phyloP scores from a whole-genome alignment of 2,797 vertebrate genomes.

The Dromococcyx pavoninus region DNA sequence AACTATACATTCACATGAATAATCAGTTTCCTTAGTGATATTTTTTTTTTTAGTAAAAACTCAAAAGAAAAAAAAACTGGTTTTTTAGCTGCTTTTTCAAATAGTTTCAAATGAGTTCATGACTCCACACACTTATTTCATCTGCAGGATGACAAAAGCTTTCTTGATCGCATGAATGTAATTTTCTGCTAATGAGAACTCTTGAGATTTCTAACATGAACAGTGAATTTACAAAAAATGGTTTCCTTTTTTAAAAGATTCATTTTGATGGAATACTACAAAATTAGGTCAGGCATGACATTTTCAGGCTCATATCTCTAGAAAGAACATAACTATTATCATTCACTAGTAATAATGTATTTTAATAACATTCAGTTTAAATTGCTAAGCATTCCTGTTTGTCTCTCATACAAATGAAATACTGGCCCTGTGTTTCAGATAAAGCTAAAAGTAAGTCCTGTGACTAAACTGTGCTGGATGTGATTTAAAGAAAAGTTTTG shows the following conservation, averaged over 20 bases:
- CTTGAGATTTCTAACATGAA: constrained; percentile 44
- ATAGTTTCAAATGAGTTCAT: constrained; percentile 35
- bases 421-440: not conserved
- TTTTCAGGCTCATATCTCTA: not conserved
- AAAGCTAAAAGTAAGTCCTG: not conserved
- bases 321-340: constrained; percentile 32
- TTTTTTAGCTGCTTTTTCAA: constrained; percentile 35
- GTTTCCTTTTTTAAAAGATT: constrained; percentile 21
- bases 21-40: not conserved
- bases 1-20: not conserved
- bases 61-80: not conserved
- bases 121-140: constrained; percentile 39
- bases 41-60: not conserved
- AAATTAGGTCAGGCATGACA: constrained; percentile 47
- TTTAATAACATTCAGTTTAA: constrained; percentile 20
- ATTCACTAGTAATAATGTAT: constrained; percentile 16
- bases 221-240: constrained; percentile 46
- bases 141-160: constrained; percentile 48
- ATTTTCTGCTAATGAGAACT: constrained; percentile 66
- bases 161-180: constrained; percentile 36
- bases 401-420: constrained; percentile 2
- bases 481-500: not conserved
- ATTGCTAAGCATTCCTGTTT: constrained; percentile 11
- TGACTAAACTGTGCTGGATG: not conserved
- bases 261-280: constrained; percentile 24